Evolutionary conservation across 2,797 vertebrate genomes (phyloP).

Genomic region (Tragopan temminckii): DNA sequence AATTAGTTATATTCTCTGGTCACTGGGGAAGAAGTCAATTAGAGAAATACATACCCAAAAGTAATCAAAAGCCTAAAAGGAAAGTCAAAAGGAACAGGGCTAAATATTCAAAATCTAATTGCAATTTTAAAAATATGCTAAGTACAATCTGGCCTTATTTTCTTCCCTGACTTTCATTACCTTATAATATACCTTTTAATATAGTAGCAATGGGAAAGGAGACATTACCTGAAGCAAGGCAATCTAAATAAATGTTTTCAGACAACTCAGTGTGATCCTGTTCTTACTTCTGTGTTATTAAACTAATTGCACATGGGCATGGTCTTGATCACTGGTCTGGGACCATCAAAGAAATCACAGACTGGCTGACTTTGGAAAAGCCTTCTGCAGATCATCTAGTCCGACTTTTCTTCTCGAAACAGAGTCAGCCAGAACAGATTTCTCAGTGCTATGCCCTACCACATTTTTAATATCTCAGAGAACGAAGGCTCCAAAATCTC

Average conservation of each 20-base stretch:
- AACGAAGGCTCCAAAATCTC: neutral
- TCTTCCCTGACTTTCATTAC: neutral
- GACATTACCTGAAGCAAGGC: neutral
- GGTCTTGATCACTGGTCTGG: neutral
- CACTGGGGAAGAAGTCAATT: neutral
- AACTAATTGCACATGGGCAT: neutral
- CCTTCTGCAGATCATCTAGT: neutral
- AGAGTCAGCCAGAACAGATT: neutral
- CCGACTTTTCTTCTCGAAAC: neutral
- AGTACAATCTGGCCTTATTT: neutral
- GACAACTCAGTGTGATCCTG: neutral
- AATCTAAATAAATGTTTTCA: neutral
- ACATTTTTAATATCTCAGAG: neutral
- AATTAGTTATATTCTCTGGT: neutral
- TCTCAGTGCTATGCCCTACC: neutral
- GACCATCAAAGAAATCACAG: neutral
- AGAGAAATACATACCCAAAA: neutral
- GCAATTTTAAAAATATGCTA: neutral
- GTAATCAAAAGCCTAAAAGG: neutral
- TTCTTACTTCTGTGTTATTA: neutral
- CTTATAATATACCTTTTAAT: neutral
- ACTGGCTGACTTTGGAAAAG: neutral
- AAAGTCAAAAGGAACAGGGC: neutral
- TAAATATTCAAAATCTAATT: neutral
- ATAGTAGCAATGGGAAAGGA: neutral